Base-by-base conservation (phyloP, 2,113 vertebrate genomes). In the Centropus unirufus region DNA sequence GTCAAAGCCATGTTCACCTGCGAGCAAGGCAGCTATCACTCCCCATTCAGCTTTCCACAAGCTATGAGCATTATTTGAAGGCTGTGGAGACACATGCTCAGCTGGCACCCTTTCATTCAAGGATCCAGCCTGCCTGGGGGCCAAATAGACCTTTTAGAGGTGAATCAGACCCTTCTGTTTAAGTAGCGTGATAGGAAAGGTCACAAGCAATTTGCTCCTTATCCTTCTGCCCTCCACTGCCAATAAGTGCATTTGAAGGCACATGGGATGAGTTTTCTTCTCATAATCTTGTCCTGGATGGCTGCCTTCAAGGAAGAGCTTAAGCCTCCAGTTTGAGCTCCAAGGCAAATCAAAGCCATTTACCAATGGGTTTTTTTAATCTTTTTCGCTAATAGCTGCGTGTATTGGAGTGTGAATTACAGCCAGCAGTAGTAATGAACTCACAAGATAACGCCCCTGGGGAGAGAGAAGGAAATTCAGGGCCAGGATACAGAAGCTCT, bases 401-500 rank as follows among this genome's bases (percentile, higher is more conserved):
- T 5, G 4, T 9, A 19, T 5, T 44, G 36, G 69, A 49, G 73
- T 16, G 34, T 72, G 66, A 75, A 58, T 84, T 17, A 30, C 54
- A 92, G 82, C 64, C 89, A 78, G 79, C 36, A 74, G 78, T 69
- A 87, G 54, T 55, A 49, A 89, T 32, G 49, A 93, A 27, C 66
- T 87, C 89, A 6, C 8, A 55, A 64, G 67, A 59, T 74, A 42
- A 72, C 4, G 2, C 10, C 57, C 49, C 49, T 21, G 22, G 75
- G 66, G 63, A 90, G 40, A 39, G 21, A 79, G 47, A 63, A 0
- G 4, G 46, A 77, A 83, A 78, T 74, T n/a, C 7, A 5, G 67
- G 66, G 80, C 80, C 76, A 47, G 57, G 75, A 79, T 36, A 70
- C 94, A 83, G 91, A 87, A 92, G 94, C 89, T 90, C 67, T 74